Evolutionary conservation across 2,113 vertebrate genomes (phyloP), one percentile per base, ranked within the genome.

Genomic region (Pogona vitticeps): DNA sequence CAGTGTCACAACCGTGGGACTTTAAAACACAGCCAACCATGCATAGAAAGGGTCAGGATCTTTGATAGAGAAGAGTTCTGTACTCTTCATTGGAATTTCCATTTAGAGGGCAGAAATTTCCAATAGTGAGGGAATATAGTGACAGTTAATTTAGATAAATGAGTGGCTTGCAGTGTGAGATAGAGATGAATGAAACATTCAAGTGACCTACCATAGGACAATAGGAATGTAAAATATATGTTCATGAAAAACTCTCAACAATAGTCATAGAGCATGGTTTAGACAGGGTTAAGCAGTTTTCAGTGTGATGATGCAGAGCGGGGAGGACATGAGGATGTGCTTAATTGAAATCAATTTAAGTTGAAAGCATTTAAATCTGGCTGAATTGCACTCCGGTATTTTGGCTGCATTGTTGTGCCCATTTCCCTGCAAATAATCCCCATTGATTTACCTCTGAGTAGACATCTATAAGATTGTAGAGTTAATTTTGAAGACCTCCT

Each of bases 91-190:
- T 59, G 56, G 86, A 87, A 77, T 87, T 68, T 65, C 77, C 89
- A 86, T 73, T 77, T 86, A 12, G 75, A 90, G 82, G 58, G 78
- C 42, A 82, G 83, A 42, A 91, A 91, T 83, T 52, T 88, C 40
- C 58, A 28, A 52, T 28, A 31, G 56, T 65, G 58, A 28, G n/a
- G 26, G 61, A 75, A 63, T n/a, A 10, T 63, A 73, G 58, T 46
- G 23, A 8, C 13, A 86, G 9, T 56, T 75, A 52, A 36, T 86
- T 61, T 36, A 68, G 28, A 68, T n/a, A 59, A 58, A 26, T 12
- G 38, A 59, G 20, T 28, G 42, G 17, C 36, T 79, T 79, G 46
- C 40, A 79, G 59, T 21, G n/a, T 15, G 28, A 33, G 58, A 61
- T 31, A 46, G n/a, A 59, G n/a, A 36, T 15, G 36, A 85, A 38